A percentile compares a stretch with the other conserved stretches of the same genome.
Conservation (phyloP, 2,113 vertebrate species). For the Ifrita kowaldi region DNA sequence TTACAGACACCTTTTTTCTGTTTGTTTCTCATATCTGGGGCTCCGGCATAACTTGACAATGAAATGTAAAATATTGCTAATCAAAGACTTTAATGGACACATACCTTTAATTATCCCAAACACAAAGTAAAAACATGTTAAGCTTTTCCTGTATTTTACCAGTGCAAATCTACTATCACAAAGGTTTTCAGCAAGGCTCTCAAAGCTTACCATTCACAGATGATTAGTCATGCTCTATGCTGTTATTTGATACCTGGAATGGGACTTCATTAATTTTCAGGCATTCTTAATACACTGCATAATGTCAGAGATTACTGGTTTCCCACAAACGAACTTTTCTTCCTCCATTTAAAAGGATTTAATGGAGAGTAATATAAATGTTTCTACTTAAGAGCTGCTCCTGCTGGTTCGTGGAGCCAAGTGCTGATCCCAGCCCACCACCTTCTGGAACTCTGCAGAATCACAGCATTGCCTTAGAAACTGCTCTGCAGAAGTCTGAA, state of each 20-base stretch:
- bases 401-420: not conserved
- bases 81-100: not conserved
- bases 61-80: not conserved
- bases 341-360: not conserved
- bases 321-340: not conserved
- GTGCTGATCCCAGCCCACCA: slow-evolving; percentile 27
- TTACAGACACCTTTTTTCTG: not conserved
- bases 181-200: not conserved
- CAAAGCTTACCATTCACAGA: not conserved
- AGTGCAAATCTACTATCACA: not conserved
- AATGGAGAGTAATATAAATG: not conserved
- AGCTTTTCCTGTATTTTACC: not conserved
- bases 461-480: not conserved
- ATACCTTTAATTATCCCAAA: not conserved
- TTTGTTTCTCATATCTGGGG: not conserved
- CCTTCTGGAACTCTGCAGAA: slow-evolving; percentile 37
- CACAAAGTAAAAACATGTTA: not conserved
- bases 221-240: not conserved
- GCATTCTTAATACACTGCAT: not conserved
- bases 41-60: not conserved
- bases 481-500: not conserved
- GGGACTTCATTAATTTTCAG: slow-evolving; percentile 2
- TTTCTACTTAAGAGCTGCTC: not conserved
- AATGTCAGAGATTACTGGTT: not conserved
- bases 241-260: not conserved